A percentile compares a stretch with the other conserved stretches of the same genome.
phyloP scores from a whole-genome alignment of 2,888 invertebrate species.

The Coremacera marginata region DNA sequence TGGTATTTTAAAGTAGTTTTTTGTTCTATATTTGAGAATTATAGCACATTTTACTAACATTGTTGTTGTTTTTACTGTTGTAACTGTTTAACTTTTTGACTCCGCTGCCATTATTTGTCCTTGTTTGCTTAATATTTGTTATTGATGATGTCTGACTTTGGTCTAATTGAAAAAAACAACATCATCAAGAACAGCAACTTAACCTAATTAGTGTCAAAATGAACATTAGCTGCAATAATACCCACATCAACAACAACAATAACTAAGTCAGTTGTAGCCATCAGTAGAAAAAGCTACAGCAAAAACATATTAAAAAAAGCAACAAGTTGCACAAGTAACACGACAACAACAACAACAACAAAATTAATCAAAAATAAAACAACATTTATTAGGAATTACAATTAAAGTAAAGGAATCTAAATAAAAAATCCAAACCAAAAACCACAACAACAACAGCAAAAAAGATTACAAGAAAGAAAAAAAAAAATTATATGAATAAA shows the following conservation, averaged over 20 bases:
- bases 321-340: not conserved
- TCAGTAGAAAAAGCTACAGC: not conserved
- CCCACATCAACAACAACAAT: constrained; percentile 21
- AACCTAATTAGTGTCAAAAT: constrained; percentile 5
- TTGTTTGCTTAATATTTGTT: not conserved
- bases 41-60: not conserved
- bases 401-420: not conserved
- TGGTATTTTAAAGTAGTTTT: not conserved
- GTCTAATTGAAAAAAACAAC: not conserved
- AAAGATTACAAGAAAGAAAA: not conserved
- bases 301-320: not conserved
- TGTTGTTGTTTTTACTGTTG: constrained; percentile 27
- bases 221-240: constrained; percentile 6
- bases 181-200: not conserved
- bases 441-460: constrained; percentile 18
- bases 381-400: not conserved
- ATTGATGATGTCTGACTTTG: not conserved
- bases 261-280: not conserved
- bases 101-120: not conserved
- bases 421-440: not conserved
- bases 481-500: not conserved
- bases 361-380: not conserved
- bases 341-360: constrained; percentile 16
- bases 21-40: not conserved
- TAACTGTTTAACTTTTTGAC: constrained; percentile 41